phyloP scores from a whole-genome alignment of 1,140 invertebrate species.

The Diabrotica virgifera region DNA sequence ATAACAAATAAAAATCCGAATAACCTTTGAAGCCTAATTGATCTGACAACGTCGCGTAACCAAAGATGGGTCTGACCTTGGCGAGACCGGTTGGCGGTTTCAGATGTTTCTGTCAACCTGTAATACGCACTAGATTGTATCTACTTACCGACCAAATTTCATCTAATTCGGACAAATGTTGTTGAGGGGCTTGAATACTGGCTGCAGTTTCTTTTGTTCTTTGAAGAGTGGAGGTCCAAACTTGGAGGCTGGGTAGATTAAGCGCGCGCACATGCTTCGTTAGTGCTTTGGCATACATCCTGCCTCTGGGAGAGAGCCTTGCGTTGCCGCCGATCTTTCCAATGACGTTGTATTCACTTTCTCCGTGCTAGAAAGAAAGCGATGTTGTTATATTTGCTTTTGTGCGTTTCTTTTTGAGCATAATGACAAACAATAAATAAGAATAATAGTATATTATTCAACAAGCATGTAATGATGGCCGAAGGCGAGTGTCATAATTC shows the following conservation, averaged over 20 bases:
- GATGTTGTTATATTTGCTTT: not conserved
- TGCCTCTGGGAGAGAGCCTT: conserved; percentile 74
- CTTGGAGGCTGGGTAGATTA: conserved; percentile 65
- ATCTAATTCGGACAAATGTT: conserved; percentile 77
- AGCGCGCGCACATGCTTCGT: conserved; percentile 71
- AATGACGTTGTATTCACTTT: conserved; percentile 87
- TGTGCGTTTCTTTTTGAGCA: no score
- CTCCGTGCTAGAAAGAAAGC: conserved; percentile 72
- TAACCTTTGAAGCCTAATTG: no score
- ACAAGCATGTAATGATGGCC: no score
- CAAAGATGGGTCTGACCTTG: no score
- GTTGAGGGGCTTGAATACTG: conserved; percentile 74
- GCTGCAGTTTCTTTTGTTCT: conserved; percentile 85
- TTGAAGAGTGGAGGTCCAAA: conserved; percentile 85
- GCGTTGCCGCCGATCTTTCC: conserved; percentile 90
- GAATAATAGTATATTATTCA: no score
- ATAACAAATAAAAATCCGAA: no score
- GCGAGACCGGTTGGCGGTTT: no score
- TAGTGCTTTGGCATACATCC: conserved; percentile 74
- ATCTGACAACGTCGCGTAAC: no score
- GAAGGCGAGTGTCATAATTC: no score
- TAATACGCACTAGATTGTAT: no score
- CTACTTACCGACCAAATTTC: conserved; percentile 83
- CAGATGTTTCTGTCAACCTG: no score
- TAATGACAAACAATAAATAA: no score